phyloP scores from a whole-genome alignment of 2,888 invertebrate genomes.

The Strigamia maritima region DNA sequence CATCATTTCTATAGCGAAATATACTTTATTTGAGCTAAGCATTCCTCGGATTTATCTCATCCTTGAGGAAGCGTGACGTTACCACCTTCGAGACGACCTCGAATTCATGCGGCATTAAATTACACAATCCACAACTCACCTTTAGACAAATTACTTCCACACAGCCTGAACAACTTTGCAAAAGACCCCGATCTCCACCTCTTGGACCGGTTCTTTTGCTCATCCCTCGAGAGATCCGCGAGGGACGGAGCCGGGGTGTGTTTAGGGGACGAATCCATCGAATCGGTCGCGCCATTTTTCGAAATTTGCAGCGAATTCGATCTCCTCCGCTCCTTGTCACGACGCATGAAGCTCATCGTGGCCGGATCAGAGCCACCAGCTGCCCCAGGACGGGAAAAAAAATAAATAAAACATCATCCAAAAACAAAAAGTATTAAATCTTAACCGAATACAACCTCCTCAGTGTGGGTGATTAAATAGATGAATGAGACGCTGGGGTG shows the following conservation, averaged over 20 bases:
- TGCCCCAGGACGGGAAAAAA: not conserved
- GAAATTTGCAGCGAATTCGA: not conserved
- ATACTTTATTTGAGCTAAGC: no score
- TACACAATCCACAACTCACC: constrained; percentile 1
- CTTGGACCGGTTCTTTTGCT: constrained; percentile 22
- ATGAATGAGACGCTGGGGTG: not conserved
- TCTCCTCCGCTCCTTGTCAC: constrained; percentile 12
- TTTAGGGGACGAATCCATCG: not conserved
- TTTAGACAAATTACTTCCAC: constrained; percentile 37
- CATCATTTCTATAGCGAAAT: no score
- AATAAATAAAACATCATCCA: not conserved
- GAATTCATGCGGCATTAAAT: not conserved
- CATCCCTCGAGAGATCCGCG: not conserved
- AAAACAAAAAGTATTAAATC: not conserved
- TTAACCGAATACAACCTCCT: not conserved
- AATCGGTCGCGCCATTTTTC: not conserved
- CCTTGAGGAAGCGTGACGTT: no score
- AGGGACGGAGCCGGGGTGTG: not conserved
- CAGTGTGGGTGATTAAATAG: not conserved
- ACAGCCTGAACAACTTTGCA: constrained; percentile 35
- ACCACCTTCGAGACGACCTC: no score
- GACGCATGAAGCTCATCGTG: constrained; percentile 16
- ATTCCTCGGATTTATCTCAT: no score
- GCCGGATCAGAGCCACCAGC: not conserved
- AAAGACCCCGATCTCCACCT: constrained; percentile 36